A percentile compares a stretch with the other conserved stretches of the same genome.
Conservation (phyloP, 2,797 vertebrate genomes). For the Pitangus sulphuratus region DNA sequence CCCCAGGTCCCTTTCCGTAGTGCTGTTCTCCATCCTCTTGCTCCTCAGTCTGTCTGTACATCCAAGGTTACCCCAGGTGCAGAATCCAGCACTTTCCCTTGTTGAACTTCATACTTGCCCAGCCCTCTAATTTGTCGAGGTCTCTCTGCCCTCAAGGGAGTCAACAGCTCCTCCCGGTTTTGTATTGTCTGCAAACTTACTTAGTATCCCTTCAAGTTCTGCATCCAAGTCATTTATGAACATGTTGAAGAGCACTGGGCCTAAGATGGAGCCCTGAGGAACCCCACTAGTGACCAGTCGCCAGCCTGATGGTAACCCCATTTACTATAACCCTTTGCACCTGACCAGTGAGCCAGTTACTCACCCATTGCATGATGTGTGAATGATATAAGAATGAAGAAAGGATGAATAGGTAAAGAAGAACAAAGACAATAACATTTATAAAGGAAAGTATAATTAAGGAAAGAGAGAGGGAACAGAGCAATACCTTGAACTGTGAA, state of each 20-base stretch:
- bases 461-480: background rate
- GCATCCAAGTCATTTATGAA: background rate
- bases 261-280: background rate
- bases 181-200: background rate
- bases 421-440: background rate
- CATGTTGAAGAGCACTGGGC: background rate
- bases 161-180: background rate
- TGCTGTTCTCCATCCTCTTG: background rate
- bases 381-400: background rate
- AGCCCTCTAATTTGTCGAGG: background rate
- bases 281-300: background rate
- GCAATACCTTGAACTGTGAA: constrained; percentile 94
- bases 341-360: background rate
- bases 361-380: background rate
- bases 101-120: background rate
- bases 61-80: background rate
- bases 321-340: background rate
- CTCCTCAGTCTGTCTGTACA: background rate
- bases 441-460: background rate
- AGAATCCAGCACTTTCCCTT: background rate
- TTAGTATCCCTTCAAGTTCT: background rate
- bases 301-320: background rate
- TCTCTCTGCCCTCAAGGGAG: background rate
- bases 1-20: background rate
- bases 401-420: background rate